phyloP scores from a whole-genome alignment of 1,140 invertebrate species.

The Caerostris darwini region DNA sequence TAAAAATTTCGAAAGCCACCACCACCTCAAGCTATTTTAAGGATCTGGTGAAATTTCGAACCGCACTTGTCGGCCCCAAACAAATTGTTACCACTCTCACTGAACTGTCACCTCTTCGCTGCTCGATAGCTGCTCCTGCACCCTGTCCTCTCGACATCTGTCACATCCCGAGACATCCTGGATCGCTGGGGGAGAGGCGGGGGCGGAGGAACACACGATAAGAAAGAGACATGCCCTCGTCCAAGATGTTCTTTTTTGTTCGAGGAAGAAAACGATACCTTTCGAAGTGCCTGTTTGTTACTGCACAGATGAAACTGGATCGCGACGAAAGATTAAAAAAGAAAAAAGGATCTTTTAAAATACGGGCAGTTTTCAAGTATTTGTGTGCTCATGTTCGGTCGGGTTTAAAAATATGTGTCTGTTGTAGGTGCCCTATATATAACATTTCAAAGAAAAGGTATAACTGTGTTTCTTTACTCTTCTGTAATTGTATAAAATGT shows the following conservation, averaged over 20 bases:
- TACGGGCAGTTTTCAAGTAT: too few relatives aligned
- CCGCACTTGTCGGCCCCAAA: not conserved
- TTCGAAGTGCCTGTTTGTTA: not conserved
- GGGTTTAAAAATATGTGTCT: too few relatives aligned
- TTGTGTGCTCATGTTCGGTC: too few relatives aligned
- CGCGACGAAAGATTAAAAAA: not conserved
- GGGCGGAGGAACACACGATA: not conserved
- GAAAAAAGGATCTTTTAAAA: too few relatives aligned
- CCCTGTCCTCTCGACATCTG: constrained; percentile 34
- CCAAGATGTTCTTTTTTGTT: not conserved
- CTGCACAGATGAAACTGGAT: not conserved
- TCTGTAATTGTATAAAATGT: too few relatives aligned
- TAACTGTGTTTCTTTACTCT: too few relatives aligned
- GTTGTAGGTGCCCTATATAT: too few relatives aligned
- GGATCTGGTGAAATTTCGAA: not conserved
- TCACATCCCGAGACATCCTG: not conserved
- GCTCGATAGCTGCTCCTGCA: not conserved
- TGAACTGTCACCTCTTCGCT: not conserved
- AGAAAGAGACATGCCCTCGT: not conserved
- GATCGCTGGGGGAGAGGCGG: not conserved
- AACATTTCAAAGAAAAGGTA: too few relatives aligned
- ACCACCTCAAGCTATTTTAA: not conserved
- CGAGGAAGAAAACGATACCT: not conserved
- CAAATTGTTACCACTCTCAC: not conserved
- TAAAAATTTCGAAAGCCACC: too few relatives aligned